These are phyloP conservation scores for Eubasilissa regina DNA, from an alignment of 1,140 invertebrate species.

Conservation along the genomic window DNA sequence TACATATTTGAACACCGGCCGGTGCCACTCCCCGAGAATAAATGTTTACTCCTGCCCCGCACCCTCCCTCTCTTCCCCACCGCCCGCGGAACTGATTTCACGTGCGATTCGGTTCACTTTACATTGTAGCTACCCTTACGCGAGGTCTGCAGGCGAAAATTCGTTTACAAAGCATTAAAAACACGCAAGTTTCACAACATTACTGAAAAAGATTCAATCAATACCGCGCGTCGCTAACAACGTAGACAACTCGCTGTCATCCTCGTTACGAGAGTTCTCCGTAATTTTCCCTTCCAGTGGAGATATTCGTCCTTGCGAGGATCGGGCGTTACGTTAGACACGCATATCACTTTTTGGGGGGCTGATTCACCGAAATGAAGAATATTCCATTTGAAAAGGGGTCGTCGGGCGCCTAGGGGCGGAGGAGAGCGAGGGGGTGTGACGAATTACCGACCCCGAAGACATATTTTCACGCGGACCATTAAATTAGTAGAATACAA, in stretches of 20 bases:
- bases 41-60: neutral
- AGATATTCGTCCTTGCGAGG: neutral
- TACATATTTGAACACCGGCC: slow-evolving; percentile 30
- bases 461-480: slow-evolving; percentile 36
- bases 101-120: slow-evolving; percentile 24
- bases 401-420: neutral
- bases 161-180: neutral
- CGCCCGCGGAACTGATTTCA: slow-evolving; percentile 5
- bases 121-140: neutral
- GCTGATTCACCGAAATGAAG: slow-evolving; percentile 23
- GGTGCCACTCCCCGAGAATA: slow-evolving; percentile 33
- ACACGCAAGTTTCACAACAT: neutral
- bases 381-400: slow-evolving; percentile 24
- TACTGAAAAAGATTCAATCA: no score
- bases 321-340: slow-evolving; percentile 24
- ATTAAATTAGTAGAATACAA: slow-evolving; percentile 30
- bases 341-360: slow-evolving; percentile 33
- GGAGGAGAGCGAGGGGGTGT: neutral
- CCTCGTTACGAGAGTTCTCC: no score
- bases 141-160: neutral
- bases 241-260: no score
- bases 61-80: neutral
- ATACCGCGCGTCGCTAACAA: no score
- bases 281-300: no score
- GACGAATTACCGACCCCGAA: slow-evolving; percentile 21